These are phyloP conservation scores for Chloropsis hardwickii DNA, from an alignment of 2,113 vertebrate species.

Conservation along the genomic window DNA sequence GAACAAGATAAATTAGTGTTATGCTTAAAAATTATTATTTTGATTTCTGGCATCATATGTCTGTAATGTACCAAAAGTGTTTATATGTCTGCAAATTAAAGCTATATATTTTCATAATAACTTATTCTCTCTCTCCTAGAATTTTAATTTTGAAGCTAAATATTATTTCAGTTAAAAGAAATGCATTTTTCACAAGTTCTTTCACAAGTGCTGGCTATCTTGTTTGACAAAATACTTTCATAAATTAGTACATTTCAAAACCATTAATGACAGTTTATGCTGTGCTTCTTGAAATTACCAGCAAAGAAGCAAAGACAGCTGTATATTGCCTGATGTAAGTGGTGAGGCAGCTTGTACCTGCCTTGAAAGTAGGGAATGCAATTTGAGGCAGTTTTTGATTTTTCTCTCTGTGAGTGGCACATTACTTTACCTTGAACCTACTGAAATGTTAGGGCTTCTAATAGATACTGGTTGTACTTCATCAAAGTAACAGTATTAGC, in stretches of 20 bases:
- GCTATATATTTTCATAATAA: constrained; percentile 82
- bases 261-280: neutral
- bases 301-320: neutral
- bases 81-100: constrained; percentile 86
- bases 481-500: neutral
- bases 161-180: neutral
- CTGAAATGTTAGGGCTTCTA: neutral
- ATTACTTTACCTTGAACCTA: neutral
- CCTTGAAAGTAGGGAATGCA: neutral
- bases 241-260: neutral
- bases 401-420: neutral
- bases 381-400: neutral
- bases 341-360: neutral
- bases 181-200: neutral
- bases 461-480: neutral
- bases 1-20: constrained; percentile 68
- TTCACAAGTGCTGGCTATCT: neutral
- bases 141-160: constrained; percentile 29
- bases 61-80: constrained; percentile 81
- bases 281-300: neutral
- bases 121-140: constrained; percentile 48
- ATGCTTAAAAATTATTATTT: constrained; percentile 65
- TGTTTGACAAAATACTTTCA: neutral
- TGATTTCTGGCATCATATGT: constrained; percentile 69
- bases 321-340: neutral